Conservation (phyloP, 1,140 invertebrate species). For the Melanaphis sacchari region DNA sequence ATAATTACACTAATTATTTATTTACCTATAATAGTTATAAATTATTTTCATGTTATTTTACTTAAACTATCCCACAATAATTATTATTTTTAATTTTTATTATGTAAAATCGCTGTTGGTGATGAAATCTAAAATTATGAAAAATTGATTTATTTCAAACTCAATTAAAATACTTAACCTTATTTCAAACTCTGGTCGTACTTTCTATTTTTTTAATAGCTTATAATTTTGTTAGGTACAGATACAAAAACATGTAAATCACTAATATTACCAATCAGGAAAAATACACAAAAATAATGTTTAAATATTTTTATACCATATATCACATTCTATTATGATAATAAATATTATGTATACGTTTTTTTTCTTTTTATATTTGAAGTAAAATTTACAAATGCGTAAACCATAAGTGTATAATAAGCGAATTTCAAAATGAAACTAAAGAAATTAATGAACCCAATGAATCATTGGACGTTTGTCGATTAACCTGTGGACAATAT, state of each 20-base stretch:
- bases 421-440: conserved; percentile 54
- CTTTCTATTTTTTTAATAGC: neutral
- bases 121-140: neutral
- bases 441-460: conserved; percentile 54
- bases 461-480: conserved; percentile 66
- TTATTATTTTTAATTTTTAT: too few relatives aligned
- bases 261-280: too few relatives aligned
- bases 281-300: neutral
- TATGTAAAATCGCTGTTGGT: neutral
- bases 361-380: neutral
- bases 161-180: neutral
- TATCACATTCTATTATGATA: neutral
- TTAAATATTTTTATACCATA: neutral
- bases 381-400: conserved; percentile 46
- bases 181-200: neutral
- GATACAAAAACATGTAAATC: too few relatives aligned
- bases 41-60: neutral
- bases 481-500: conserved; percentile 72
- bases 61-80: too few relatives aligned
- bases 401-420: neutral
- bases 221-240: too few relatives aligned
- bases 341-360: neutral
- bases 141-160: neutral
- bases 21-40: neutral
- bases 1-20: too few relatives aligned